These are phyloP conservation scores for Stomorhina lunata DNA, from an alignment of 2,888 invertebrate species.

Conservation along the genomic window DNA sequence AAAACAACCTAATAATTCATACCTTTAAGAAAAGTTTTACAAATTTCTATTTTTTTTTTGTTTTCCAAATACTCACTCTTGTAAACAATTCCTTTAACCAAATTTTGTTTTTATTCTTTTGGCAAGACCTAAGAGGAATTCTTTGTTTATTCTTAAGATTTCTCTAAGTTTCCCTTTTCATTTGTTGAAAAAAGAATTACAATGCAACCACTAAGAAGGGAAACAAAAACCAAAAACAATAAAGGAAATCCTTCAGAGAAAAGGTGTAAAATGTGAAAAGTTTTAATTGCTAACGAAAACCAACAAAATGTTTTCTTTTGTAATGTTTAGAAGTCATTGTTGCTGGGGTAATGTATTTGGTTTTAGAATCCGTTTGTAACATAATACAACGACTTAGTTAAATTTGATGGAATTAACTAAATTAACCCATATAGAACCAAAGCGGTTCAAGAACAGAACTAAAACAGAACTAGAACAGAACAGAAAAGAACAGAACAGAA, in stretches of 20 bases:
- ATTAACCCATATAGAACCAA: too few relatives aligned
- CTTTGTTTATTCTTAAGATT: not conserved
- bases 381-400: too few relatives aligned
- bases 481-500: too few relatives aligned
- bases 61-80: too few relatives aligned
- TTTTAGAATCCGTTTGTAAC: not conserved
- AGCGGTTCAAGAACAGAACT: too few relatives aligned
- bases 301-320: not conserved
- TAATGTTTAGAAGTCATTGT: not conserved
- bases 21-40: too few relatives aligned
- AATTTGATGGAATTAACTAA: too few relatives aligned
- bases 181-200: not conserved
- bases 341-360: not conserved
- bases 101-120: not conserved
- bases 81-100: not conserved
- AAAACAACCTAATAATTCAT: too few relatives aligned
- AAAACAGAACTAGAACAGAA: too few relatives aligned
- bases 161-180: not conserved
- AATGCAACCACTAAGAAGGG: not conserved
- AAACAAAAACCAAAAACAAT: not conserved
- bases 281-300: conserved; percentile 58
- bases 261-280: conserved; percentile 61
- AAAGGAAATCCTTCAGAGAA: conserved; percentile 14
- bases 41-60: too few relatives aligned
- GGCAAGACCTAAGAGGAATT: not conserved